Evolutionary conservation across 1,140 invertebrate genomes (phyloP).

Genomic region (Eciton burchellii): DNA sequence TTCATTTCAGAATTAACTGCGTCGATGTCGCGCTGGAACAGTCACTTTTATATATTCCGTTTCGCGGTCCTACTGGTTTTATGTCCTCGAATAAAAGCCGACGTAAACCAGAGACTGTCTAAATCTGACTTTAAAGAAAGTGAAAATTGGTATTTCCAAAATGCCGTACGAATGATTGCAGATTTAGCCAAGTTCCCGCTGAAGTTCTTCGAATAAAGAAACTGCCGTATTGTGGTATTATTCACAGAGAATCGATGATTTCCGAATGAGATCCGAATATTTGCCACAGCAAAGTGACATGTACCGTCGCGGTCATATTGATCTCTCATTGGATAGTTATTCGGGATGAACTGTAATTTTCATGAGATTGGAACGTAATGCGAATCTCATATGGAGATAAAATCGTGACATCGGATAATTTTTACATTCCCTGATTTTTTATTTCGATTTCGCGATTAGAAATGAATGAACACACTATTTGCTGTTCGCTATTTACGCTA

Average conservation of each 20-base stretch:
- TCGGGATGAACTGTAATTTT: not conserved
- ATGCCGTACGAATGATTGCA: not conserved
- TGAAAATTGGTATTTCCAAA: no score
- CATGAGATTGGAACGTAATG: not conserved
- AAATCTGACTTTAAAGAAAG: no score
- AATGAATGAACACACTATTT: not conserved
- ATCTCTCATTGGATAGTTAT: not conserved
- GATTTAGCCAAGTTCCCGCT: not conserved
- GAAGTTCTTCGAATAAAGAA: not conserved
- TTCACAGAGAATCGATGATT: conserved; percentile 33
- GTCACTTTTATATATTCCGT: conserved; percentile 31
- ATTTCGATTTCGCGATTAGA: not conserved
- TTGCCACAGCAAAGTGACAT: no score
- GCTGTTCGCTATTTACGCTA: not conserved
- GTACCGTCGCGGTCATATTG: no score
- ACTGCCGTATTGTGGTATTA: not conserved
- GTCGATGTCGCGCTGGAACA: conserved; percentile 22
- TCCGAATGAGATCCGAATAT: not conserved
- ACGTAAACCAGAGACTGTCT: no score
- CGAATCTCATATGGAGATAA: not conserved
- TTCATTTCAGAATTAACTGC: conserved; percentile 51
- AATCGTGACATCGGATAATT: not conserved
- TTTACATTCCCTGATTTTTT: not conserved
- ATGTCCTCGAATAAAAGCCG: not conserved
- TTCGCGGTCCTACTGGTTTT: conserved; percentile 17